These are phyloP conservation scores for Trididemnum miniatum DNA, from an alignment of 23 tunicate species.

Conservation along the genomic window DNA sequence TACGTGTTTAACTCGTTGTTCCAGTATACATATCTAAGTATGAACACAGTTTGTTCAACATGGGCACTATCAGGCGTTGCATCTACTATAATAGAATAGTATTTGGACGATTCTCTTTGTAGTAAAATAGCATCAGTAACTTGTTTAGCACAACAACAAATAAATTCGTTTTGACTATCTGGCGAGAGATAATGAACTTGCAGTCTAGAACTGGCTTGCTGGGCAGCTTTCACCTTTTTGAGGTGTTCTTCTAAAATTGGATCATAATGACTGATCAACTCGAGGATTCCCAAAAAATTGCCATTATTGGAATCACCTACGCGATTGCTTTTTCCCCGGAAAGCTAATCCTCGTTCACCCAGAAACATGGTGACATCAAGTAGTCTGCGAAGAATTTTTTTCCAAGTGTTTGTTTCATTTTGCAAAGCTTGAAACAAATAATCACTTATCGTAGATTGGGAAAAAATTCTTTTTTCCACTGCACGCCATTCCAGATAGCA, in stretches of 20 bases:
- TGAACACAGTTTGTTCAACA: neutral
- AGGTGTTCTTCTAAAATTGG: neutral
- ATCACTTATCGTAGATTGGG: too few species aligned
- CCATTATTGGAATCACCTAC: too few species aligned
- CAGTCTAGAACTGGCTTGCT: neutral
- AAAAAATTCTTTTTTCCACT: too few species aligned
- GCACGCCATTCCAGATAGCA: too few species aligned
- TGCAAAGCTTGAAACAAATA: too few species aligned
- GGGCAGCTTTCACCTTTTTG: slow-evolving; percentile 1
- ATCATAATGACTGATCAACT: slow-evolving; percentile 10
- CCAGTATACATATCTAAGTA: neutral
- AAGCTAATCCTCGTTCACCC: too few species aligned
- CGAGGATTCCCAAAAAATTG: slow-evolving; percentile 7
- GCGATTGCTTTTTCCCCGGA: too few species aligned
- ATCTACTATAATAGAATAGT: neutral
- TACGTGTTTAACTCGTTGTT: neutral
- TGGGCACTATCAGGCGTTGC: slow-evolving; percentile 3
- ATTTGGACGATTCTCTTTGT: neutral
- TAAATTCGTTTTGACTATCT: neutral
- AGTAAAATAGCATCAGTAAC: neutral
- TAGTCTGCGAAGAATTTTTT: too few species aligned
- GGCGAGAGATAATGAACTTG: slow-evolving; percentile 7
- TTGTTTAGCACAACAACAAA: neutral
- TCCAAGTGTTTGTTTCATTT: too few species aligned
- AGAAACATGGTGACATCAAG: too few species aligned